Conservation (phyloP, 2,797 vertebrate species). For the Tympanoctomys barrerae region DNA sequence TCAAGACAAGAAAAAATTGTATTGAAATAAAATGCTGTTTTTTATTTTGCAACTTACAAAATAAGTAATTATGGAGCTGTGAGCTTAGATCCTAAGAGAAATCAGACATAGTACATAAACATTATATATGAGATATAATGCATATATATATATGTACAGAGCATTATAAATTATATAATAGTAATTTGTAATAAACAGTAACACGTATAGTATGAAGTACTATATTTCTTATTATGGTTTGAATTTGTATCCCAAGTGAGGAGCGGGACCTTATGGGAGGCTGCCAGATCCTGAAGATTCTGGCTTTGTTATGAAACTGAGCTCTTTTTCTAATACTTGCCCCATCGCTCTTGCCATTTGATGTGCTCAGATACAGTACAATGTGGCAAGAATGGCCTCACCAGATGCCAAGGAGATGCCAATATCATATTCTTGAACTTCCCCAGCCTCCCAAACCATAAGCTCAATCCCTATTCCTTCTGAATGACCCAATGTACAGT, state of each 20-base stretch:
- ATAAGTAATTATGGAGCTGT: not conserved
- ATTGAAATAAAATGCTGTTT: slow-evolving; percentile 16
- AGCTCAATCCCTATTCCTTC: not conserved
- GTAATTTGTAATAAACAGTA: not conserved
- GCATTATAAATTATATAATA: not conserved
- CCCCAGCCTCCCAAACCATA: not conserved
- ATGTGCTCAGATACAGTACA: not conserved
- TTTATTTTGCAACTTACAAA: slow-evolving; percentile 42
- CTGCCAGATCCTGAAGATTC: not conserved
- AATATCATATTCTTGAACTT: not conserved
- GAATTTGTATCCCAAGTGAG: not conserved
- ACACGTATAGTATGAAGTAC: not conserved
- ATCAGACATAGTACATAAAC: not conserved
- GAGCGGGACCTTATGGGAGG: not conserved
- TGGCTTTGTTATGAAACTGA: not conserved
- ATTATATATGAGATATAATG: not conserved
- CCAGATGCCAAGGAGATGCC: not conserved
- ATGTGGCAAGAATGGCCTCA: not conserved
- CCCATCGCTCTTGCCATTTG: not conserved
- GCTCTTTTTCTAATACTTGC: not conserved
- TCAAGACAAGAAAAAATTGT: not conserved
- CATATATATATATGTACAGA: not conserved
- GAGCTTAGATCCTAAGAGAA: not conserved
- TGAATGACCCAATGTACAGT: too few relatives aligned
- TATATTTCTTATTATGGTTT: not conserved